Evolutionary conservation across 2,888 invertebrate species (phyloP).

Genomic region (Eurois occulta): DNA sequence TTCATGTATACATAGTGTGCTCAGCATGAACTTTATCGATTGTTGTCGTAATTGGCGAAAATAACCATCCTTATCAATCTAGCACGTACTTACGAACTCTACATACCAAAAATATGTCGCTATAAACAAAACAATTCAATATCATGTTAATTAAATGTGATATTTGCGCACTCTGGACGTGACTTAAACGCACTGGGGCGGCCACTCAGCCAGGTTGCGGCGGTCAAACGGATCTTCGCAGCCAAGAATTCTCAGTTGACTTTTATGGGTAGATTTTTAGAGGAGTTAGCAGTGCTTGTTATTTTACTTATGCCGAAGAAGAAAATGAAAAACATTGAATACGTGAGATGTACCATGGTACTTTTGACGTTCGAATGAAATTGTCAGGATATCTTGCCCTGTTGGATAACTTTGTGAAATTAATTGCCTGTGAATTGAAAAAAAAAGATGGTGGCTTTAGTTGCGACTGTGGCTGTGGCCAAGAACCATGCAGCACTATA

Average conservation of each 20-base stretch:
- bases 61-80: conserved; percentile 67
- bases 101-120: conserved; percentile 52
- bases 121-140: conserved; percentile 51
- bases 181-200: neutral
- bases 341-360: neutral
- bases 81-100: conserved; percentile 55
- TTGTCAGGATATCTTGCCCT: neutral
- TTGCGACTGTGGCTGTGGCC: neutral
- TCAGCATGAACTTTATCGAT: conserved; percentile 63
- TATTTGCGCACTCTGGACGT: conserved; percentile 5
- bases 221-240: neutral
- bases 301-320: neutral
- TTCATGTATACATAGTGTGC: conserved; percentile 10
- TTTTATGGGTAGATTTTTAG: neutral
- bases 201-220: neutral
- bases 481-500: neutral
- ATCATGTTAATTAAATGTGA: conserved; percentile 28
- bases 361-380: neutral
- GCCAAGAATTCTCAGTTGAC: neutral
- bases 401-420: neutral
- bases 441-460: neutral
- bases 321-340: neutral
- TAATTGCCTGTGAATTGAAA: neutral
- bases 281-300: neutral
- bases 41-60: conserved; percentile 67